A percentile compares a stretch with the other conserved stretches of the same genome.
phyloP scores from a whole-genome alignment of 2,888 invertebrate genomes.

The Drosophila austrosaltans region DNA sequence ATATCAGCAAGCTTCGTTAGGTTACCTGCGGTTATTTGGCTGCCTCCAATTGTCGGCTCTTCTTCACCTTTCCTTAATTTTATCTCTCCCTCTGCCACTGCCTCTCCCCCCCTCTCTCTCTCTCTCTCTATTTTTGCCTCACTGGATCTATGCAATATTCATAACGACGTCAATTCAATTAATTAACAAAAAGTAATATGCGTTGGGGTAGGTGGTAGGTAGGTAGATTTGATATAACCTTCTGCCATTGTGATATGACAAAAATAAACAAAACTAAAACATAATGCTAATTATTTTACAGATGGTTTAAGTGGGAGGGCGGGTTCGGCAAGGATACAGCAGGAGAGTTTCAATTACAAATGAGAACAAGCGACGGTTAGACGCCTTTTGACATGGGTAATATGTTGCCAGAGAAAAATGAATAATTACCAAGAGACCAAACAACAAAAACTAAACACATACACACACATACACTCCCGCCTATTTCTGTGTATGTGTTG shows the following conservation, averaged over 20 bases:
- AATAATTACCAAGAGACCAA: slow-evolving; percentile 46
- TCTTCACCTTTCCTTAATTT: too few species aligned
- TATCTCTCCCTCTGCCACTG: too few species aligned
- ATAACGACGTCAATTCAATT: slow-evolving; percentile 74
- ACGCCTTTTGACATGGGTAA: slow-evolving; percentile 46
- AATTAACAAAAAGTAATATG: slow-evolving; percentile 70
- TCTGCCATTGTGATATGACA: slow-evolving; percentile 40
- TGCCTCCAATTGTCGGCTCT: slow-evolving; percentile 24
- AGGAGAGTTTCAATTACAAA: slow-evolving; percentile 62
- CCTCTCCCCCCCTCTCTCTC: background rate
- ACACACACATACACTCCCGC: background rate
- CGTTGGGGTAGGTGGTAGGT: slow-evolving; percentile 32
- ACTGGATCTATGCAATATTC: slow-evolving; percentile 64
- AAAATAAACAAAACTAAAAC: slow-evolving; percentile 43
- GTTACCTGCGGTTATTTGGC: slow-evolving; percentile 71
- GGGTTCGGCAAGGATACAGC: background rate
- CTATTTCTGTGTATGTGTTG: background rate
- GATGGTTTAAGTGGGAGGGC: slow-evolving; percentile 22
- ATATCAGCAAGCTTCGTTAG: slow-evolving; percentile 47
- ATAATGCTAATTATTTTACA: slow-evolving; percentile 74
- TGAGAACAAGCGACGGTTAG: slow-evolving; percentile 42
- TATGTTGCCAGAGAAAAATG: slow-evolving; percentile 56
- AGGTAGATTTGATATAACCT: slow-evolving; percentile 20
- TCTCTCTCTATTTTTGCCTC: background rate
- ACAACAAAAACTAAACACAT: slow-evolving; percentile 4